phyloP scores from a whole-genome alignment of 2,797 vertebrate genomes.

The Serranus cabrilla region DNA sequence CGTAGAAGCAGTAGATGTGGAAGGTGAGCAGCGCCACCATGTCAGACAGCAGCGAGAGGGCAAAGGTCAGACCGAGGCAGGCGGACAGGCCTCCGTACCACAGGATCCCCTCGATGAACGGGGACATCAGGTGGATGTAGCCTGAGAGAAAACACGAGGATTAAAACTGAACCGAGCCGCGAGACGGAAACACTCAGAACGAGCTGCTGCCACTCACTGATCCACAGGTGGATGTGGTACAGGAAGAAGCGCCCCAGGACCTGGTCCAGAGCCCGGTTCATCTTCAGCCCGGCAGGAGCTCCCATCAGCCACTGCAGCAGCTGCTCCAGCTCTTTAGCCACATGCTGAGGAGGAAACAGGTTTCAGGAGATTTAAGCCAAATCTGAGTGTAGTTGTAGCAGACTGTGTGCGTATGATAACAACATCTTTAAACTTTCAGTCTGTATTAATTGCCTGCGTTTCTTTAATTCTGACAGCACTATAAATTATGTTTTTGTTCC shows the following conservation, averaged over 20 bases:
- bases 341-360: slow-evolving; percentile 76
- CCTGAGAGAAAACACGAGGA: slow-evolving; percentile 76
- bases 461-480: no score
- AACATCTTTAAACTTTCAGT: no score
- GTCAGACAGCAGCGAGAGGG: slow-evolving; percentile 95
- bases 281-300: slow-evolving; percentile 96
- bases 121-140: slow-evolving; percentile 97
- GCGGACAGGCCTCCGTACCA: slow-evolving; percentile 96
- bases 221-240: slow-evolving; percentile 99
- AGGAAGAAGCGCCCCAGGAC: slow-evolving; percentile 98
- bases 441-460: no score
- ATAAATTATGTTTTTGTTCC: neutral
- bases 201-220: slow-evolving; percentile 90
- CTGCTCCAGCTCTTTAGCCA: slow-evolving; percentile 92
- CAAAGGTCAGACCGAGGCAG: slow-evolving; percentile 94
- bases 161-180: neutral
- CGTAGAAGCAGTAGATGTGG: slow-evolving; percentile 99
- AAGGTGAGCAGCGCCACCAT: slow-evolving; percentile 96
- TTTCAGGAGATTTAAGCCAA: no score
- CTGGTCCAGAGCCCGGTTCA: slow-evolving; percentile 96
- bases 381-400: no score
- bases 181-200: no score
- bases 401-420: no score
- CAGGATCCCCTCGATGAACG: slow-evolving; percentile 95
- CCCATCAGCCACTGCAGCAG: slow-evolving; percentile 99